Evolutionary conservation across 1,140 invertebrate species (phyloP).

Genomic region (Chionoecetes opilio): DNA sequence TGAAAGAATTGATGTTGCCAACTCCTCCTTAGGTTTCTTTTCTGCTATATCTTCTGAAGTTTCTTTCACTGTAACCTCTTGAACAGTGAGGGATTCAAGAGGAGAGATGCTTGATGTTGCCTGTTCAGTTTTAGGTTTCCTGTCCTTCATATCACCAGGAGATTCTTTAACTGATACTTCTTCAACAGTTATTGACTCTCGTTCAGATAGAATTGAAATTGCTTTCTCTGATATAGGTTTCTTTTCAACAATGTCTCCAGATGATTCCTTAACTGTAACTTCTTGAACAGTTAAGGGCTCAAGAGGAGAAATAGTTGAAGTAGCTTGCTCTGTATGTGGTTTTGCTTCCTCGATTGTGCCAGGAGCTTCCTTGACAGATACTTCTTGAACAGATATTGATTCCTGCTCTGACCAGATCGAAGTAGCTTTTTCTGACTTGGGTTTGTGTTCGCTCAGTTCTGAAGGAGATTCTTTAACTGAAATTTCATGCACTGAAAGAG

Average conservation of each 20-base stretch:
- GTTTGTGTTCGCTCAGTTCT: slow-evolving; percentile 38
- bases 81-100: slow-evolving; percentile 38
- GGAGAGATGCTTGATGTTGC: slow-evolving; percentile 84
- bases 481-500: slow-evolving; percentile 58
- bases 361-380: slow-evolving; percentile 56
- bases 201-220: slow-evolving; percentile 47
- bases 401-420: slow-evolving; percentile 46
- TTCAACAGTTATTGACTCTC: slow-evolving; percentile 55
- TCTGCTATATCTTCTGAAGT: neutral
- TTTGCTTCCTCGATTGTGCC: slow-evolving; percentile 27
- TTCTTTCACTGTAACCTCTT: slow-evolving; percentile 57
- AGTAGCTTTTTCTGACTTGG: slow-evolving; percentile 44
- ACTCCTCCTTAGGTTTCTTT: neutral
- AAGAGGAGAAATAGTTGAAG: slow-evolving; percentile 53
- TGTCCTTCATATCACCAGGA: slow-evolving; percentile 83
- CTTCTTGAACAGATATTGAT: slow-evolving; percentile 57
- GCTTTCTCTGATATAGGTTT: slow-evolving; percentile 61
- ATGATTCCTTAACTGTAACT: slow-evolving; percentile 55
- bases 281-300: slow-evolving; percentile 60
- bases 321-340: slow-evolving; percentile 54
- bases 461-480: slow-evolving; percentile 39
- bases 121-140: slow-evolving; percentile 84
- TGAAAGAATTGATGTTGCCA: slow-evolving; percentile 49
- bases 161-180: slow-evolving; percentile 84
- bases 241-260: slow-evolving; percentile 62